Evolutionary conservation across 2,113 vertebrate genomes (phyloP).

Genomic region (Tichodroma muraria): DNA sequence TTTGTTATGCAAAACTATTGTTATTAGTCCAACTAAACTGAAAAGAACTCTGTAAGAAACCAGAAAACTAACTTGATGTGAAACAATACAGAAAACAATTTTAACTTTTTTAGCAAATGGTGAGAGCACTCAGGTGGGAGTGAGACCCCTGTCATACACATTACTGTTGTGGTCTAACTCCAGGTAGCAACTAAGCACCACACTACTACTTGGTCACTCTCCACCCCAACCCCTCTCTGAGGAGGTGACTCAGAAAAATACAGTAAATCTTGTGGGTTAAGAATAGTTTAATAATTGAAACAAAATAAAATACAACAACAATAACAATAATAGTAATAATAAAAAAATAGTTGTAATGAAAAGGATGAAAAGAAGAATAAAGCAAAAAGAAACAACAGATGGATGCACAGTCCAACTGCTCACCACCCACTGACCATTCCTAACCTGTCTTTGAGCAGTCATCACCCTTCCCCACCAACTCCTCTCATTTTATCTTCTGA

Average conservation of each 20-base stretch:
- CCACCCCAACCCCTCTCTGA: not conserved
- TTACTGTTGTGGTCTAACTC: not conserved
- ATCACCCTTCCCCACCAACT: not conserved
- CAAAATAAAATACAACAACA: not conserved
- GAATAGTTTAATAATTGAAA: not conserved
- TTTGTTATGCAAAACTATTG: not conserved
- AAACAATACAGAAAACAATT: not conserved
- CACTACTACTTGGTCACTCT: not conserved
- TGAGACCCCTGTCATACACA: fast-evolving
- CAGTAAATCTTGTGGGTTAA: not conserved
- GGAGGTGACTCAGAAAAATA: not conserved
- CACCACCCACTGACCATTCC: not conserved
- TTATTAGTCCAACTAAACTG: not conserved
- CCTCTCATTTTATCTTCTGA: not conserved
- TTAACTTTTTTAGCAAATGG: not conserved
- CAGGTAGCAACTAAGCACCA: not conserved
- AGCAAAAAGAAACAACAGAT: not conserved
- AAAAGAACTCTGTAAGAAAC: not conserved
- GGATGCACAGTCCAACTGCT: not conserved
- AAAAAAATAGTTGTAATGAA: not conserved
- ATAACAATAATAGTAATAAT: not conserved
- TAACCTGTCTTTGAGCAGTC: not conserved
- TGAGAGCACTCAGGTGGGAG: not conserved
- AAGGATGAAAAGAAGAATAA: not conserved
- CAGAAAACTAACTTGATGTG: not conserved